Base-by-base conservation (phyloP, 2,797 vertebrate species). In the Anguilla obscura region DNA sequence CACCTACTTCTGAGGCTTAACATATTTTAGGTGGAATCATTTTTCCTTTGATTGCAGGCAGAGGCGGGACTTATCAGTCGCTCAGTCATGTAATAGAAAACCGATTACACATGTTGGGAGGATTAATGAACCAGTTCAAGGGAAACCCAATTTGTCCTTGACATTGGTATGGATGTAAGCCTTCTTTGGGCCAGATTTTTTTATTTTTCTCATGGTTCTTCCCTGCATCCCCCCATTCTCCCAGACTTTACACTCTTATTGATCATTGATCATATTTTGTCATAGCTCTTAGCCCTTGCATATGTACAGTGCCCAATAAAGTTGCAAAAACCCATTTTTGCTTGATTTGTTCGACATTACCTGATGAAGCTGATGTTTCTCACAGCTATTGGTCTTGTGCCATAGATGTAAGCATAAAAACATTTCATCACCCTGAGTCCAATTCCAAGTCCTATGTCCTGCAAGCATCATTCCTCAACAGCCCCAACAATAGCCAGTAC, bases 11-110 rank as follows among this genome's bases (percentile, higher is more conserved):
- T n/a, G 7, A 82, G 79, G 40, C 24, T 82, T 82, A 82, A 82
- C 45, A 24, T 82, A 45, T 82, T 82, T 9, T 50, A 82, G 45
- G 21, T n/a, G 79, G 24, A 82, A 76, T 18, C 7, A 50, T 50
- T 82, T 50, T 82, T 82, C 24, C 79, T 50, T 80, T 76, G 36
- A 76, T 16, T 82, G 79, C 74, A 79, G 74, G 45, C 33, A 45
- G 74, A 79, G 74, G 36, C 14, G 18, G 74, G 74, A 79, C 74
- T 45, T 79, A 40, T 79, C 74, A 48, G 40, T 82, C 30, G 16
- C 74, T 76, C 45, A 82, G 40, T 50, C 21, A 45, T 24, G 45
- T 50, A 21, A 48, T 50, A 50, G 21, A 48, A 82, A 82, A 82
- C 18, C 45, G 40, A 82, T 82, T 50, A 82, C 45, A 50, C 40